Conservation (phyloP, 2,888 invertebrate species). For the Eumacrocentrus americanus region DNA sequence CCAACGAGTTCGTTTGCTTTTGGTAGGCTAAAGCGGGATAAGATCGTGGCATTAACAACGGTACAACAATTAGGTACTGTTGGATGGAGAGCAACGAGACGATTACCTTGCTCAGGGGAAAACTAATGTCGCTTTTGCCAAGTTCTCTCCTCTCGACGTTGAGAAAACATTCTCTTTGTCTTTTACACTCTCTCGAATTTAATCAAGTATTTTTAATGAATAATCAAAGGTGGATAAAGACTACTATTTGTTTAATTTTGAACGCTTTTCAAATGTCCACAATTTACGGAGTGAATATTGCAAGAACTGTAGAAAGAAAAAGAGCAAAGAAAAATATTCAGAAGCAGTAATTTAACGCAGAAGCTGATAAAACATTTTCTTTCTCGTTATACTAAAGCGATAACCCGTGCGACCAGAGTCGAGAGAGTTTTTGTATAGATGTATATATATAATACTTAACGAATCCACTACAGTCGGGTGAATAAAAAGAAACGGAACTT, state of each 20-base stretch:
- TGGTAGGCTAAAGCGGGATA: too few relatives aligned
- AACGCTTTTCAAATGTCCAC: background rate
- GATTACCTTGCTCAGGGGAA: slow-evolving; percentile 20
- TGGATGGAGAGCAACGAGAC: slow-evolving; percentile 1
- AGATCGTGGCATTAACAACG: background rate
- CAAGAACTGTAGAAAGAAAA: background rate
- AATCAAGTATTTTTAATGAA: too few relatives aligned
- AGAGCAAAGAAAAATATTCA: background rate
- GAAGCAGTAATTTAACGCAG: background rate
- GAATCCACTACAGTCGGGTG: background rate
- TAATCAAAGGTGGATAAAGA: too few relatives aligned
- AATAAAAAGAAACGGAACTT: background rate
- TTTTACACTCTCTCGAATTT: too few relatives aligned
- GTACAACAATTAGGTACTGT: background rate
- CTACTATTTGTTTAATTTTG: too few relatives aligned
- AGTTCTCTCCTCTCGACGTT: background rate
- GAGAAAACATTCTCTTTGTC: background rate
- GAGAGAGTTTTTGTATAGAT: background rate
- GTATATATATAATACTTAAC: background rate
- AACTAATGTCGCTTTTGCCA: slow-evolving; percentile 8
- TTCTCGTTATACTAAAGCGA: slow-evolving; percentile 7
- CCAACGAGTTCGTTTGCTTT: too few relatives aligned
- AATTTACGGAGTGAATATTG: background rate
- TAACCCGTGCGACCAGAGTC: slow-evolving; percentile 6
- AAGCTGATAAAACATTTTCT: slow-evolving; percentile 28